phyloP scores from a whole-genome alignment of 2,888 invertebrate genomes.

The Pseudolycoriella hygida region DNA sequence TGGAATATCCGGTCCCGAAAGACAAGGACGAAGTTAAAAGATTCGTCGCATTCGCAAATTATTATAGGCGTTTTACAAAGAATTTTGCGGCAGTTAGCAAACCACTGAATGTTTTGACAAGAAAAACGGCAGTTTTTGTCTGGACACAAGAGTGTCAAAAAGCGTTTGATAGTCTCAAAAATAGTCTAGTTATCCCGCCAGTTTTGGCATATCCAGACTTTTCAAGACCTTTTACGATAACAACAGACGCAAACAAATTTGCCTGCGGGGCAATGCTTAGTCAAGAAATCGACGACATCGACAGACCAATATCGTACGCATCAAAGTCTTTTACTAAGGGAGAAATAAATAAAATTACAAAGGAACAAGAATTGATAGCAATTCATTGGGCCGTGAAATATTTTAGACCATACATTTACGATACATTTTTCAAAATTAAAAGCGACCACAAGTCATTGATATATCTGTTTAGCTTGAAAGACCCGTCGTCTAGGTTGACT shows the following conservation, averaged over 20 bases:
- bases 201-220: not conserved
- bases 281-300: not conserved
- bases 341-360: constrained; percentile 1
- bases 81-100: no score
- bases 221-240: not conserved
- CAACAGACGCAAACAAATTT: not conserved
- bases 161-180: not conserved
- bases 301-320: not conserved
- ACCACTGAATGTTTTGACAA: no score
- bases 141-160: not conserved
- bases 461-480: constrained; percentile 1
- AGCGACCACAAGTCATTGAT: constrained; percentile 1
- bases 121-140: constrained; percentile 5
- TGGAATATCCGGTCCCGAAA: constrained; percentile 13
- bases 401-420: constrained; percentile 2
- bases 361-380: not conserved
- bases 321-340: constrained; percentile 1
- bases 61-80: no score
- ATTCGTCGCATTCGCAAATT: no score
- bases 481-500: not conserved
- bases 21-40: no score
- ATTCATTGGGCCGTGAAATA: not conserved
- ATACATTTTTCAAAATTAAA: not conserved
- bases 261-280: not conserved
- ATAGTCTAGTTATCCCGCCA: not conserved